These are phyloP conservation scores for Exocentrus adspersus DNA, from an alignment of 2,888 invertebrate species.

Conservation along the genomic window DNA sequence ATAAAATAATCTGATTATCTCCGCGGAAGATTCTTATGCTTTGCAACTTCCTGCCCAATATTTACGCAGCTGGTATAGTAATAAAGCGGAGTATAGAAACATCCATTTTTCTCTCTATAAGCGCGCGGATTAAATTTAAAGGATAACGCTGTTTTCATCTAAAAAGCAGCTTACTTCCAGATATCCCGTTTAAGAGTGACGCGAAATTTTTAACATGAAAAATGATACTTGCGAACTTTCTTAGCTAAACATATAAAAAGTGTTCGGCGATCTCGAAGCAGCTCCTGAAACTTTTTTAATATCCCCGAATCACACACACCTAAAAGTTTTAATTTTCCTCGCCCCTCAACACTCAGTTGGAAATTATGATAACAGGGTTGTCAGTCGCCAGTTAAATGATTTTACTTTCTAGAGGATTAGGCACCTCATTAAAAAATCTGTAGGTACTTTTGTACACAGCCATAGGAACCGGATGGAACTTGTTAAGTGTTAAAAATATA, in stretches of 20 bases:
- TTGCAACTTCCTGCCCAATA: no score
- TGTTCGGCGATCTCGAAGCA: background rate
- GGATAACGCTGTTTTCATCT: background rate
- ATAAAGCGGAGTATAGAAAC: no score
- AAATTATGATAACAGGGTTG: slow-evolving; percentile 6
- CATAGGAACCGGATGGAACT: no score
- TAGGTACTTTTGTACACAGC: no score
- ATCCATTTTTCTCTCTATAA: background rate
- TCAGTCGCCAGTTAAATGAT: background rate
- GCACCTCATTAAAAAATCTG: no score
- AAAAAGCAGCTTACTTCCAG: background rate
- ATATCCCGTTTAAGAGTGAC: slow-evolving; percentile 2
- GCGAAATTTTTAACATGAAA: slow-evolving; percentile 8
- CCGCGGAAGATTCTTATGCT: no score
- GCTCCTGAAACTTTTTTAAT: slow-evolving; percentile 14
- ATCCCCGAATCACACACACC: slow-evolving; percentile 4
- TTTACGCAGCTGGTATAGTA: no score
- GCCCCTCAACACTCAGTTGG: background rate
- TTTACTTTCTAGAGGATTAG: background rate
- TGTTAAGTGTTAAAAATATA: no score
- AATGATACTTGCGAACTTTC: slow-evolving; percentile 9
- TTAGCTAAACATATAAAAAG: slow-evolving; percentile 10
- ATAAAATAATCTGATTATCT: no score
- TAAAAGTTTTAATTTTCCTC: slow-evolving; percentile 5
- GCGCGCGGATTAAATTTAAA: background rate